phyloP scores from a whole-genome alignment of 2,797 vertebrate genomes.

The Pipistrellus pipistrellus region DNA sequence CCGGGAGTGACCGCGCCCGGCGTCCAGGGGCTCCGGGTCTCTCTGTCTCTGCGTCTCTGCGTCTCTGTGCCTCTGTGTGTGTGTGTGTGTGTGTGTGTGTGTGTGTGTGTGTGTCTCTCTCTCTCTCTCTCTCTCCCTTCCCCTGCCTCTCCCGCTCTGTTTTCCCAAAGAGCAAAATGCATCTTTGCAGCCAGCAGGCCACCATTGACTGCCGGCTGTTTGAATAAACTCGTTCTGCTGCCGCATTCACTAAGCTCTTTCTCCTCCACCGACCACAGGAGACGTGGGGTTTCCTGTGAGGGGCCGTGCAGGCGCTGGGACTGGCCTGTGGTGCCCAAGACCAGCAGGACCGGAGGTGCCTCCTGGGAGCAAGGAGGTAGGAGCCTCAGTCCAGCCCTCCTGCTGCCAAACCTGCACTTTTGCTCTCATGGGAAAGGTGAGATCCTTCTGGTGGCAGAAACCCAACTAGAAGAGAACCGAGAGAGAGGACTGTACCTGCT shows the following conservation, averaged over 20 bases:
- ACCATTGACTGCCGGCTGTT: slow-evolving; percentile 75
- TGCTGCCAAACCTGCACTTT: background rate
- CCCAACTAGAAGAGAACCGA: background rate
- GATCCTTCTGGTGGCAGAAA: accelerated
- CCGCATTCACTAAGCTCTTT: background rate
- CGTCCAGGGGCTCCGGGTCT: background rate
- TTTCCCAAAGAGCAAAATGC: background rate
- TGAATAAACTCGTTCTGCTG: slow-evolving; percentile 84
- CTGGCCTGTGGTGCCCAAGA: background rate
- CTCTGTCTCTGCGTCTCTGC: background rate
- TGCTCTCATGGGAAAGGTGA: background rate
- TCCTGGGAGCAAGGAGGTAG: background rate
- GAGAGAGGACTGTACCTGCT: background rate
- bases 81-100: background rate
- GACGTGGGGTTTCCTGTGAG: background rate
- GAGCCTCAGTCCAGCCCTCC: background rate
- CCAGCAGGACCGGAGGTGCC: background rate
- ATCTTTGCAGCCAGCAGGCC: slow-evolving; percentile 67
- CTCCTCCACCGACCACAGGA: background rate
- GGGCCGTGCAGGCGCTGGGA: background rate
- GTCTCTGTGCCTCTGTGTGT: background rate
- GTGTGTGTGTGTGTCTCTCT: background rate
- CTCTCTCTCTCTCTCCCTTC: no score
- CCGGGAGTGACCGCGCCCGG: slow-evolving; percentile 88
- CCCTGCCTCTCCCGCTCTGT: background rate